Conservation (phyloP, 2,888 invertebrate species). For the Lamellibrachia satsuma region DNA sequence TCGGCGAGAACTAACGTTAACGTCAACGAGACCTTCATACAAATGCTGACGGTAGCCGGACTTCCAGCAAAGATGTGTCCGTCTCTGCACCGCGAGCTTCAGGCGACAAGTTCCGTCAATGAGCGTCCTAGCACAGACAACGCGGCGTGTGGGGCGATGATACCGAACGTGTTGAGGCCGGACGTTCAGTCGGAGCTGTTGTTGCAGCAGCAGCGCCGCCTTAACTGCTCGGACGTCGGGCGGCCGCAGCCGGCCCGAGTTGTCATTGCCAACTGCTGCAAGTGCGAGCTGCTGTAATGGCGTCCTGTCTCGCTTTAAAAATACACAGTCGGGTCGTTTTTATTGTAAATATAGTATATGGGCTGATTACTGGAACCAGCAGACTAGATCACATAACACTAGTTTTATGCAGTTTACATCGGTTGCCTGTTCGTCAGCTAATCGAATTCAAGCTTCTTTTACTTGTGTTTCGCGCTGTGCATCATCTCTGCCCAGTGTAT, state of each 20-base stretch:
- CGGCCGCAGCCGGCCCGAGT: not conserved
- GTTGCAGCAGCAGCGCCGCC: not conserved
- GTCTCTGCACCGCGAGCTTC: not conserved
- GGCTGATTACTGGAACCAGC: too few species aligned
- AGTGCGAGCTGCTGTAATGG: not conserved
- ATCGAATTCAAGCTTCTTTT: too few species aligned
- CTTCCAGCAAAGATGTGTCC: not conserved
- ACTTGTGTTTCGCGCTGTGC: too few species aligned
- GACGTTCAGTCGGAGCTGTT: not conserved
- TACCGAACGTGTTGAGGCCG: not conserved
- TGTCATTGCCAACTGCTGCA: not conserved
- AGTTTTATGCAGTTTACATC: too few species aligned
- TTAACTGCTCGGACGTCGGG: not conserved
- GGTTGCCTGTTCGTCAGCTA: too few species aligned
- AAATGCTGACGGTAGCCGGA: not conserved
- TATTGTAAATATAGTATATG: too few species aligned
- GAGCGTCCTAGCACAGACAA: not conserved
- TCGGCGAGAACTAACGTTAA: not conserved
- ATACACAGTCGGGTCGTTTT: too few species aligned
- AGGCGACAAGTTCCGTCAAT: not conserved
- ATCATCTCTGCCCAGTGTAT: too few species aligned
- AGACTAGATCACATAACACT: too few species aligned
- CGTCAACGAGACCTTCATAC: slow-evolving; percentile 3
- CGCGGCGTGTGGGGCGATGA: not conserved
- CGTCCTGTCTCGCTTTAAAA: not conserved